Conservation (phyloP, 2,888 invertebrate genomes). For the Zele albiditarsus region DNA sequence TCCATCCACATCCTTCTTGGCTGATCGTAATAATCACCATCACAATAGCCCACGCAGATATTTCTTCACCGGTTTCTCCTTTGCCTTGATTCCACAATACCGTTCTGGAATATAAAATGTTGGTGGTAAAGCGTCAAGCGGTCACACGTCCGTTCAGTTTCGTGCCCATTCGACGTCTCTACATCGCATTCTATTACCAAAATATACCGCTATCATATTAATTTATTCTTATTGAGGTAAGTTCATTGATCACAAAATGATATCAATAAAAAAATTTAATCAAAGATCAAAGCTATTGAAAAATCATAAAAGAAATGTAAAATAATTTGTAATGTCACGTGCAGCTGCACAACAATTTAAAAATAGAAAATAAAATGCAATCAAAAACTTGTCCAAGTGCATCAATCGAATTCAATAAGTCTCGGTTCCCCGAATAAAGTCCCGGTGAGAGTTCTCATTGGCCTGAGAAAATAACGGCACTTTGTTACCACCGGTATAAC, state of each 20-base stretch:
- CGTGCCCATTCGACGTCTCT: conserved; percentile 15
- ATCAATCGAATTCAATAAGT: conserved; percentile 7
- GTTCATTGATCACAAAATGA: background rate
- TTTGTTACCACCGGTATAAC: conserved; percentile 35
- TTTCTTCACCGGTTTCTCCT: conserved; percentile 44
- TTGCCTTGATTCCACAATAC: conserved; percentile 35
- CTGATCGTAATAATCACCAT: background rate
- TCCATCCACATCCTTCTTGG: conserved; percentile 25
- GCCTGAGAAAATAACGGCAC: conserved; percentile 61
- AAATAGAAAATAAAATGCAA: background rate
- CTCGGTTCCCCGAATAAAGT: background rate
- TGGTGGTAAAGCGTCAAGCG: conserved; percentile 15
- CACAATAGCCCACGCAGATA: conserved; percentile 55
- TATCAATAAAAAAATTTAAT: background rate
- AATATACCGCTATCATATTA: conserved; percentile 1
- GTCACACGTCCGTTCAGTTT: conserved; percentile 37
- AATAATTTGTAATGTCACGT: background rate
- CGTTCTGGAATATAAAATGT: conserved; percentile 55
- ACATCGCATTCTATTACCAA: background rate
- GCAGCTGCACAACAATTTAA: background rate
- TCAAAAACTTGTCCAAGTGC: background rate
- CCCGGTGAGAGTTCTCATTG: conserved; percentile 54
- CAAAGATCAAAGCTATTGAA: background rate
- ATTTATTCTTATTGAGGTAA: conserved; percentile 12
- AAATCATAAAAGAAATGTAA: background rate